Conservation (phyloP, 2,113 vertebrate genomes). For the Burhinus oedicnemus region DNA sequence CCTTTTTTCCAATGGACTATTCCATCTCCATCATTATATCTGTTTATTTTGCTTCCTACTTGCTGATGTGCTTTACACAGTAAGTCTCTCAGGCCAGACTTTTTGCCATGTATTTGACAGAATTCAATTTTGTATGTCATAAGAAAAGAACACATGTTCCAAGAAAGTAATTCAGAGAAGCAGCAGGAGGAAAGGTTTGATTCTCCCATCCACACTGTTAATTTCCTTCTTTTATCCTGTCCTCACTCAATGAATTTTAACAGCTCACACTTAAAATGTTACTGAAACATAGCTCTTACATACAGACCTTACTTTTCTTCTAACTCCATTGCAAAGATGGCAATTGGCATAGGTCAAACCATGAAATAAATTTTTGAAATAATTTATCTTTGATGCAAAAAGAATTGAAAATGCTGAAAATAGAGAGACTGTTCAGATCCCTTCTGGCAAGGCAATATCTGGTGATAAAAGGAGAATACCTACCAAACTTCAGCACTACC, state of each 20-base stretch:
- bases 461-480: background rate
- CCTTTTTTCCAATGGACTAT: background rate
- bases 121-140: background rate
- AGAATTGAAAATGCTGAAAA: background rate
- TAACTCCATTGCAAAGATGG: background rate
- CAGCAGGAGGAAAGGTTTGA: background rate
- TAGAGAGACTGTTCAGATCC: background rate
- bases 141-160: background rate
- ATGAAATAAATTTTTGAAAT: background rate
- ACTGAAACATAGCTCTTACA: background rate
- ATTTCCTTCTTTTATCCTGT: background rate
- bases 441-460: background rate
- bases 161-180: background rate
- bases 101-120: background rate
- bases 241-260: background rate
- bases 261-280: background rate
- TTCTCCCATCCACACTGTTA: background rate
- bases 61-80: background rate
- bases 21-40: background rate
- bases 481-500: background rate
- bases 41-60: background rate
- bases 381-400: background rate
- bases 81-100: background rate
- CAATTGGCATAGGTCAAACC: background rate
- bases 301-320: background rate